These are phyloP conservation scores for Ylistrum balloti DNA, from an alignment of 1,140 invertebrate species.

Conservation along the genomic window DNA sequence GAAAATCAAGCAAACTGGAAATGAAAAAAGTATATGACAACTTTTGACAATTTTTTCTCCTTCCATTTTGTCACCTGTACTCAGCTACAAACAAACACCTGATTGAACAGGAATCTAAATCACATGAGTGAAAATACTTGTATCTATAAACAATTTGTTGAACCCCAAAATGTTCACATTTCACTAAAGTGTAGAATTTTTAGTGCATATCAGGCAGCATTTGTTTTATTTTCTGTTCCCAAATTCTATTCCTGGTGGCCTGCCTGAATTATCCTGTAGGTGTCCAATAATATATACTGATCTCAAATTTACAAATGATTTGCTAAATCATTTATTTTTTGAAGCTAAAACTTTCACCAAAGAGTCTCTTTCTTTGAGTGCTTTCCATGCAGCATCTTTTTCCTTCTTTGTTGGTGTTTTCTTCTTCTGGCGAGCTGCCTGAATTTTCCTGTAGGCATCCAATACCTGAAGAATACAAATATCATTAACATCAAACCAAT, in stretches of 20 bases:
- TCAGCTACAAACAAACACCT: too few relatives aligned
- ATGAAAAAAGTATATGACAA: too few relatives aligned
- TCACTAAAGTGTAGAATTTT: constrained; percentile 85
- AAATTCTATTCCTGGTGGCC: constrained; percentile 91
- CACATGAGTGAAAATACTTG: too few relatives aligned
- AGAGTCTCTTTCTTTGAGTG: constrained; percentile 86
- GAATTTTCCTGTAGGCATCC: constrained; percentile 91
- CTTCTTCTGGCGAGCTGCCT: constrained; percentile 90
- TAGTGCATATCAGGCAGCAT: constrained; percentile 89
- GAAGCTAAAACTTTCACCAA: constrained; percentile 85
- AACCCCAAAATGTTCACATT: constrained; percentile 83
- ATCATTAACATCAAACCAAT: too few relatives aligned
- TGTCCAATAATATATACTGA: too few relatives aligned
- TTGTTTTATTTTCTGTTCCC: constrained; percentile 91
- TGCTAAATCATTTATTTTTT: constrained; percentile 51
- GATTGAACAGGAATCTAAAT: too few relatives aligned
- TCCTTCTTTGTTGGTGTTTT: constrained; percentile 91
- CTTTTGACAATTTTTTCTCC: too few relatives aligned
- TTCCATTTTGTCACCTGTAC: too few relatives aligned
- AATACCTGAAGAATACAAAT: constrained; percentile 84
- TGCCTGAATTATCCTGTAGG: constrained; percentile 89
- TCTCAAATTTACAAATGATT: too few relatives aligned
- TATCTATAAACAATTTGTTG: too few relatives aligned
- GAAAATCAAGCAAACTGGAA: too few relatives aligned
- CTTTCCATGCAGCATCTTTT: constrained; percentile 89